Conservation (phyloP, 2,888 invertebrate species). For the Arge pagana region DNA sequence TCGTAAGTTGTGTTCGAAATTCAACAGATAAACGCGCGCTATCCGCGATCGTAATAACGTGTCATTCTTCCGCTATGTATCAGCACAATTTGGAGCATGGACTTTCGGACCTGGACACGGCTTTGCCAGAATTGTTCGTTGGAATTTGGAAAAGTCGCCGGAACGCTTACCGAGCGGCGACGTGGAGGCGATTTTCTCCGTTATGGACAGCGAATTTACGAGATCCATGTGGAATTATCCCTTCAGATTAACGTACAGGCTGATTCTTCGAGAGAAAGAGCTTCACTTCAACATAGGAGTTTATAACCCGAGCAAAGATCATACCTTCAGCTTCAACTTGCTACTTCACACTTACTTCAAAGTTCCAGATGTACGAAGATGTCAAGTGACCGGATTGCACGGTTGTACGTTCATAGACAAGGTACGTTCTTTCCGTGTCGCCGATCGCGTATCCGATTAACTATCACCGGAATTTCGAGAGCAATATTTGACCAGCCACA, state of each 20-base stretch:
- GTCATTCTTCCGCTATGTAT: conserved; percentile 26
- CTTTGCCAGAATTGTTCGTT: conserved; percentile 90
- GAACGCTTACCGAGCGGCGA: conserved; percentile 88
- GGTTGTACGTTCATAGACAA: conserved; percentile 90
- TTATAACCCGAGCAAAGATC: conserved; percentile 91
- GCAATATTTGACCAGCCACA: too few species aligned
- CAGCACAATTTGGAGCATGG: conserved; percentile 96
- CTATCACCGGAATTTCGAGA: neutral
- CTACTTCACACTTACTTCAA: conserved; percentile 94
- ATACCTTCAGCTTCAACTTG: conserved; percentile 89
- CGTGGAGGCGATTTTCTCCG: conserved; percentile 88
- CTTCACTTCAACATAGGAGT: conserved; percentile 92
- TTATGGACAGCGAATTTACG: conserved; percentile 92
- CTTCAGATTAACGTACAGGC: conserved; percentile 90
- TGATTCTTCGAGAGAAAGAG: conserved; percentile 89
- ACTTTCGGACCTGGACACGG: conserved; percentile 95
- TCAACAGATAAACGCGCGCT: conserved; percentile 52
- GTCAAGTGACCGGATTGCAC: conserved; percentile 90
- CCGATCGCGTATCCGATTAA: neutral
- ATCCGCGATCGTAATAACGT: neutral
- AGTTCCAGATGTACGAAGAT: conserved; percentile 90
- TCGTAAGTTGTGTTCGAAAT: too few species aligned
- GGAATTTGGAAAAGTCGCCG: conserved; percentile 89
- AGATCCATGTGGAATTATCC: conserved; percentile 93
- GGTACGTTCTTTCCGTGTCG: conserved; percentile 60